Evolutionary conservation across 2,113 vertebrate species (phyloP).

Genomic region (Mirza zaza): DNA sequence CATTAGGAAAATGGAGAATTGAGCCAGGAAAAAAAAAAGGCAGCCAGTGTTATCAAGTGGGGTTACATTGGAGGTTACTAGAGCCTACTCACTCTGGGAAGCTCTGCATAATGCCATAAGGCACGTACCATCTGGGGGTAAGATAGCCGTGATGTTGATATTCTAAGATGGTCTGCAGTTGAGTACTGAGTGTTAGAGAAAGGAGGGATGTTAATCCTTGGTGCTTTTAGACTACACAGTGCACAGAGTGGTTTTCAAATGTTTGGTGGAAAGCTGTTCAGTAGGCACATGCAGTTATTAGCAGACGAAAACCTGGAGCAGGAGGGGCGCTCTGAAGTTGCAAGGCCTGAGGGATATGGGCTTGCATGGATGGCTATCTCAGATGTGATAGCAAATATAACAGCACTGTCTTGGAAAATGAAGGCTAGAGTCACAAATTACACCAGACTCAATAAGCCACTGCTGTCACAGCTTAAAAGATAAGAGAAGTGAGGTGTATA

Average conservation of each 20-base stretch:
- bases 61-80: background rate
- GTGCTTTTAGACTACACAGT: no score
- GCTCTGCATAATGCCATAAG: background rate
- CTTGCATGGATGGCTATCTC: no score
- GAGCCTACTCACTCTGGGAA: background rate
- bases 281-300: background rate
- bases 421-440: background rate
- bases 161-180: no score
- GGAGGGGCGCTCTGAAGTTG: background rate
- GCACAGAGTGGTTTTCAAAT: background rate
- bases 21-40: background rate
- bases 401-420: background rate
- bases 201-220: background rate
- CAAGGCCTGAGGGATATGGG: no score
- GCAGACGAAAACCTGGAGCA: background rate
- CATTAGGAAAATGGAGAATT: background rate
- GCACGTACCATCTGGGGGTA: accelerated
- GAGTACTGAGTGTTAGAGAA: background rate
- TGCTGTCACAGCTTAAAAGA: background rate
- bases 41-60: background rate
- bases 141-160: background rate
- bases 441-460: background rate
- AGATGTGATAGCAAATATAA: background rate
- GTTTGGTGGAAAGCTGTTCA: background rate
- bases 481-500: background rate